Percentiles rank a stretch among this genome's conserved stretches.
phyloP scores from a whole-genome alignment of 2,888 invertebrate species.

The Coenonympha arcania region DNA sequence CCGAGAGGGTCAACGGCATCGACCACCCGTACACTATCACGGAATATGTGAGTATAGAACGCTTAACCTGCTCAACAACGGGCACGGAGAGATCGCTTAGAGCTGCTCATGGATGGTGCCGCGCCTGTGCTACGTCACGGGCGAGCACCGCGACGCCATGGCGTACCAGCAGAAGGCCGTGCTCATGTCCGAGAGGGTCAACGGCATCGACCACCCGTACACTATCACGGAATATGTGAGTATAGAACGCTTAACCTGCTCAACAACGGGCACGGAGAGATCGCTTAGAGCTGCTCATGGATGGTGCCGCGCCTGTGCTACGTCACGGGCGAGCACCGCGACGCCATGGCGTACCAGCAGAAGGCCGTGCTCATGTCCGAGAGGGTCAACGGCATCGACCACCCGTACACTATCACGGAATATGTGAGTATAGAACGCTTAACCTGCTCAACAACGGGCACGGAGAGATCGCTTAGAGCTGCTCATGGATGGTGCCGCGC shows the following conservation, averaged over 20 bases:
- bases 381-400: conserved; percentile 97
- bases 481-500: conserved; percentile 94
- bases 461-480: conserved; percentile 97
- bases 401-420: conserved; percentile 98
- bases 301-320: conserved; percentile 98
- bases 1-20: conserved; percentile 97
- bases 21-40: conserved; percentile 98
- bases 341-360: conserved; percentile 97
- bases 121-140: conserved; percentile 96
- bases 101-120: conserved; percentile 97
- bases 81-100: conserved; percentile 99
- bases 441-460: conserved; percentile 98
- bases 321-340: conserved; percentile 94
- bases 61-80: conserved; percentile 95
- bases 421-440: conserved; percentile 91
- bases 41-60: conserved; percentile 90
- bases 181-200: conserved; percentile 97
- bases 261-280: conserved; percentile 99
- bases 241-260: conserved; percentile 82
- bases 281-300: conserved; percentile 95
- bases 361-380: conserved; percentile 99
- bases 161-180: conserved; percentile 98
- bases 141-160: conserved; percentile 95
- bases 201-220: conserved; percentile 98
- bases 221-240: conserved; percentile 99